These are phyloP conservation scores for Aplysia californica DNA, from an alignment of 1,140 invertebrate genomes.

Conservation along the genomic window DNA sequence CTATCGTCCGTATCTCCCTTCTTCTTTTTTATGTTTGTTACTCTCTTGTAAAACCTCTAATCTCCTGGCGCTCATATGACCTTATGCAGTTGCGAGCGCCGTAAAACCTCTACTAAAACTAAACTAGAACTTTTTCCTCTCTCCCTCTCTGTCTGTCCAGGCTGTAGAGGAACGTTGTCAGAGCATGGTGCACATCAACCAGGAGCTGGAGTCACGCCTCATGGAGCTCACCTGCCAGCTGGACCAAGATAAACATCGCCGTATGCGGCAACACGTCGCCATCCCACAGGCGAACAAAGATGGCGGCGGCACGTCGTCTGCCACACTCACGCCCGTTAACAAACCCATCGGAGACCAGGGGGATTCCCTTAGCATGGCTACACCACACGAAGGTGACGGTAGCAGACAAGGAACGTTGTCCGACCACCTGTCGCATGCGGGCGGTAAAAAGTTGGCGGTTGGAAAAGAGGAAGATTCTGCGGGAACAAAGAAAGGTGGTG, in stretches of 20 bases:
- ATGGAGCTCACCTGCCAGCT: constrained; percentile 46
- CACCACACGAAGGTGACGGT: background rate
- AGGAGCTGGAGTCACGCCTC: constrained; percentile 44
- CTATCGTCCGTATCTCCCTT: background rate
- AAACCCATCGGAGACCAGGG: background rate
- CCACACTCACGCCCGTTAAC: background rate
- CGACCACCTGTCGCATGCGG: background rate
- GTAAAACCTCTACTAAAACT: background rate
- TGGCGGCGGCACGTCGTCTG: background rate
- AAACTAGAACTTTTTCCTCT: background rate
- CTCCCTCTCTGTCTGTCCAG: constrained; percentile 25
- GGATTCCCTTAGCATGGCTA: background rate
- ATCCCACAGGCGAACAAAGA: background rate
- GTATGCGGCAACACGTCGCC: background rate
- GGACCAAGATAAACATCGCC: constrained; percentile 32
- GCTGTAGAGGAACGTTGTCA: constrained; percentile 53
- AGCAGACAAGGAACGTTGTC: background rate
- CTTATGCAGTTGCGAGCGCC: background rate
- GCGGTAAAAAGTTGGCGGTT: background rate
- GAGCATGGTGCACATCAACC: constrained; percentile 47
- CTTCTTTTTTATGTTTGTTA: background rate
- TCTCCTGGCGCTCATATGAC: background rate
- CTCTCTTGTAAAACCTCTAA: no score
- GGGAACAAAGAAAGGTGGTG: background rate
- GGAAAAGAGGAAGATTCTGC: background rate